Base-by-base conservation (phyloP, 2,797 vertebrate species). In the Gallirallus australis region DNA sequence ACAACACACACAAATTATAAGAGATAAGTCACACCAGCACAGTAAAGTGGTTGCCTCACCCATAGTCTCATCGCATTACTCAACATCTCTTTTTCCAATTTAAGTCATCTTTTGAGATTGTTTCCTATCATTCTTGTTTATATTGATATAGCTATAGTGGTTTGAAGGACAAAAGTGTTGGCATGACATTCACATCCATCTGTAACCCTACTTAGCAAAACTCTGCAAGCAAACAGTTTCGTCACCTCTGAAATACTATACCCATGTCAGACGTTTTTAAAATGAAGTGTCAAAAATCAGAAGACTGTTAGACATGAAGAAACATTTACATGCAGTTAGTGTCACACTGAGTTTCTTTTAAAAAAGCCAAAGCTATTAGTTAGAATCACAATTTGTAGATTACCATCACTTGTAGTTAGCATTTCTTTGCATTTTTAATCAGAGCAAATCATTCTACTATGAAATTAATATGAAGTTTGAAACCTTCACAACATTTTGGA, bases 221-320 rank as follows among this genome's bases (percentile, higher is more conserved):
- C 23, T 89, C 30, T 68, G 45, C 54, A 73, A 93, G 85, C 30
- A 83, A 90, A 88, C n/a, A 63, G 68, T 69, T 73, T 73, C 8
- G 6, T 47, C 31, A 77, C 28, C 50, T 86, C 48, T 73, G 72
- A 94, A 94, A 70, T 66, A 87, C 3, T 59, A 78, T 23, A n/a
- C n/a, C 20, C 21, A 53, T 75, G 52, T 75, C 50, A 48, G 57
- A 87, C 19, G 16, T 60, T 82, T 81, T 50, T 21, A 77, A 93
- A 93, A 83, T 31, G 30, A 83, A 73, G 39, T 9, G 16, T 65
- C 75, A 92, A 86, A 48, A 59, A 95, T 59, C 53, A 72, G 76
- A 94, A 94, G 82, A 77, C 11, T 11, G 39, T 79, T 68, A 94
- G 48, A 87, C 31, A 16, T 33, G 59, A 96, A 85, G 52, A 93